Percentiles rank a stretch among this genome's conserved stretches.
phyloP scores from a whole-genome alignment of 2,113 vertebrate species.

The Chaenogobius annularis region DNA sequence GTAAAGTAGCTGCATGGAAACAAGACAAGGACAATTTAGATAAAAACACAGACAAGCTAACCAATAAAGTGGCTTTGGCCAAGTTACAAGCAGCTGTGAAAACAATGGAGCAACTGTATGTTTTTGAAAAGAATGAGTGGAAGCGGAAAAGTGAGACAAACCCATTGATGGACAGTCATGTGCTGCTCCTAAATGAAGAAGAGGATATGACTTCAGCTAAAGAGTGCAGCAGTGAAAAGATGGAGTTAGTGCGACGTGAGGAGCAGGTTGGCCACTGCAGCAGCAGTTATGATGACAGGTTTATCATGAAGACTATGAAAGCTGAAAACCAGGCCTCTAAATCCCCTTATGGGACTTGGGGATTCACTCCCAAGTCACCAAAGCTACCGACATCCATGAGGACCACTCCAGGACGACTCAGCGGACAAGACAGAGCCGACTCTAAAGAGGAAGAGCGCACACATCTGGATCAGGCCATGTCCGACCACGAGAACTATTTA shows the following conservation, averaged over 20 bases:
- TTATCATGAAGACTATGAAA: conserved; percentile 14
- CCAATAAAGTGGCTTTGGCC: conserved; percentile 80
- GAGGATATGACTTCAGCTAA: conserved; percentile 9
- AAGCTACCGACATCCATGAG: conserved; percentile 50
- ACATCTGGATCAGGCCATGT: conserved; percentile 14
- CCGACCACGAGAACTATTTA: conserved; percentile 83
- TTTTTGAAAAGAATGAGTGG: conserved; percentile 90
- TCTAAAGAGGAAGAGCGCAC: conserved; percentile 40
- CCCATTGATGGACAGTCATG: conserved; percentile 83
- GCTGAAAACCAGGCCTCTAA: conserved; percentile 24
- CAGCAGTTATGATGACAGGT: conserved; percentile 30
- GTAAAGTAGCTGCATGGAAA: conserved; percentile 68
- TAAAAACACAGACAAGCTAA: conserved; percentile 73
- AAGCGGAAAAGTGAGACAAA: conserved; percentile 84
- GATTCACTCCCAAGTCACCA: conserved; percentile 44
- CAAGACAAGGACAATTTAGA: conserved; percentile 72
- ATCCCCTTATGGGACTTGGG: conserved; percentile 44
- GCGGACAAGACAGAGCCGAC: conserved; percentile 27
- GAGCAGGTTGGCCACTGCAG: conserved; percentile 23
- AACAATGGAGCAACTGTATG: conserved; percentile 95
- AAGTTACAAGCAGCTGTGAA: conserved; percentile 93
- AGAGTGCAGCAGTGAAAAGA: conserved; percentile 1
- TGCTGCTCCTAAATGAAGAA: conserved; percentile 82
- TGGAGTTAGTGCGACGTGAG: not conserved
- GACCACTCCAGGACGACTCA: conserved; percentile 12